Evolutionary conservation across 2,888 invertebrate species (phyloP).

Genomic region (Mayetiola destructor): DNA sequence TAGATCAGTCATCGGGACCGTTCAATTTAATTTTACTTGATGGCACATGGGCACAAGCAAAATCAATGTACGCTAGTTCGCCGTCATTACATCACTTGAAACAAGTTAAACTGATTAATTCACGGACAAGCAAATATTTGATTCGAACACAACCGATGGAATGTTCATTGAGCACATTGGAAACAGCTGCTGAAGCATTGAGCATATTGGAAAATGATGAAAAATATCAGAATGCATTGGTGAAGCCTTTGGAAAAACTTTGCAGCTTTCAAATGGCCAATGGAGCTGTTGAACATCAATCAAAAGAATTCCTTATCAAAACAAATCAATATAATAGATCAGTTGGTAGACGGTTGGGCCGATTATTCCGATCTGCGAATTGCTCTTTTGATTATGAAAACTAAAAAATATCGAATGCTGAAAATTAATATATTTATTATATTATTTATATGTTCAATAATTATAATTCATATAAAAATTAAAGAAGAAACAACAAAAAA

Average conservation of each 20-base stretch:
- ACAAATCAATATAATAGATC: slow-evolving; percentile 64
- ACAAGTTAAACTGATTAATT: slow-evolving; percentile 67
- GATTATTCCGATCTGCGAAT: slow-evolving; percentile 34
- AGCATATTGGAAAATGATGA: slow-evolving; percentile 57
- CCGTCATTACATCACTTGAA: slow-evolving; percentile 54
- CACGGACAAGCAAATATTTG: slow-evolving; percentile 67
- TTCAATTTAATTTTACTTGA: slow-evolving; percentile 77
- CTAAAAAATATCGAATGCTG: too few species aligned
- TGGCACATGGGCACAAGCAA: slow-evolving; percentile 94
- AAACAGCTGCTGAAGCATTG: slow-evolving; percentile 69
- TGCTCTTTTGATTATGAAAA: too few species aligned
- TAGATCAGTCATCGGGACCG: slow-evolving; percentile 35
- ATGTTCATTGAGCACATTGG: slow-evolving; percentile 78
- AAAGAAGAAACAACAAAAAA: too few species aligned
- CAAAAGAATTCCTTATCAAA: slow-evolving; percentile 75
- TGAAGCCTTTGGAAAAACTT: slow-evolving; percentile 65
- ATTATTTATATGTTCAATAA: too few species aligned
- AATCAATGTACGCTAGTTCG: slow-evolving; percentile 76
- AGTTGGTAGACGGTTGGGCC: slow-evolving; percentile 61
- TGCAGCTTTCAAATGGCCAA: slow-evolving; percentile 78
- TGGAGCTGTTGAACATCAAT: slow-evolving; percentile 87
- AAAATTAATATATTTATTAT: too few species aligned
- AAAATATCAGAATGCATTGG: slow-evolving; percentile 46
- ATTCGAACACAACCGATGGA: slow-evolving; percentile 89
- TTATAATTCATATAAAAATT: too few species aligned